Evolutionary conservation across 2,113 vertebrate genomes (phyloP).

Genomic region (Elachura formosa): DNA sequence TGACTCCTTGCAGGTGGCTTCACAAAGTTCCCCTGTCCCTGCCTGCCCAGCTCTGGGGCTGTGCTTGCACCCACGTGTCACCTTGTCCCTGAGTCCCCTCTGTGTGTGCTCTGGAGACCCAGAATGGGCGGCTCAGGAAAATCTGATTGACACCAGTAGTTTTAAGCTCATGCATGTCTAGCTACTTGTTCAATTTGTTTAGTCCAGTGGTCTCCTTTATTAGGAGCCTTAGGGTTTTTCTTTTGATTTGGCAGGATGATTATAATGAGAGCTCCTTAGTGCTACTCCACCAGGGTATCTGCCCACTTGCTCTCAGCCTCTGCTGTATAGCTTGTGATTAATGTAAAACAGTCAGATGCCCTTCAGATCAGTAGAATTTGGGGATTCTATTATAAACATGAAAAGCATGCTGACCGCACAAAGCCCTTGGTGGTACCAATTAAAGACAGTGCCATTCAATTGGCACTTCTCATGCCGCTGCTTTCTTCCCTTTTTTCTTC

Average conservation of each 20-base stretch:
- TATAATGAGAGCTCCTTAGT: slow-evolving; percentile 62
- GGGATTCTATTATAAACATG: slow-evolving; percentile 47
- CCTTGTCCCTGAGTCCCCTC: background rate
- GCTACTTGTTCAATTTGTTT: slow-evolving; percentile 64
- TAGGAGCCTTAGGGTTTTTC: slow-evolving; percentile 64
- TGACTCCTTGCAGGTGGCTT: background rate
- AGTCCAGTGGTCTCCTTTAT: slow-evolving; percentile 62
- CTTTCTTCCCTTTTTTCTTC: background rate
- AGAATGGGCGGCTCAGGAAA: background rate
- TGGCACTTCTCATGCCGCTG: slow-evolving; percentile 1
- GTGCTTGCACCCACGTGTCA: background rate
- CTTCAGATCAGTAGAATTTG: slow-evolving; percentile 55
- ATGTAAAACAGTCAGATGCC: slow-evolving; percentile 58
- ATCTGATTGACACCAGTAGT: slow-evolving; percentile 22
- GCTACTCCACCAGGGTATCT: slow-evolving; percentile 58
- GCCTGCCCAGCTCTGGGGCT: background rate
- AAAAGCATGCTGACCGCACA: slow-evolving; percentile 24
- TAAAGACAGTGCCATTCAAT: slow-evolving; percentile 19
- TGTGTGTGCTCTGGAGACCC: rapidly evolving
- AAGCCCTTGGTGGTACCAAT: slow-evolving; percentile 55
- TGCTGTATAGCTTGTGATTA: slow-evolving; percentile 61
- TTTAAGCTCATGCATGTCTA: slow-evolving; percentile 36
- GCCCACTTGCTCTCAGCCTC: slow-evolving; percentile 58
- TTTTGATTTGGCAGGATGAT: slow-evolving; percentile 66
- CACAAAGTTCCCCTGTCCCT: background rate